Evolutionary conservation across 2,888 invertebrate species (phyloP).

Genomic region (Flexamia atlantica): DNA sequence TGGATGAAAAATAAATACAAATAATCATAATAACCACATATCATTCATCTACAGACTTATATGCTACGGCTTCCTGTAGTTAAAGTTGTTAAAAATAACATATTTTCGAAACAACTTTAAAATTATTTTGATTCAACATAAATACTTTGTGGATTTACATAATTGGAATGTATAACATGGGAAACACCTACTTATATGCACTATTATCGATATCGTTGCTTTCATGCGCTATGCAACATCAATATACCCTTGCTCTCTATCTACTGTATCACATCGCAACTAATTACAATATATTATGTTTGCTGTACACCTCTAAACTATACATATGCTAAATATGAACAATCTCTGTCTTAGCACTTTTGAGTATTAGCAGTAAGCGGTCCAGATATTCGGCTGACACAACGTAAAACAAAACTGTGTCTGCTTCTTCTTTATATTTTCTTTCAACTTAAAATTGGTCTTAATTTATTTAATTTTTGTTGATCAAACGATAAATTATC

Average conservation of each 20-base stretch:
- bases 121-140: constrained; percentile 40
- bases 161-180: constrained; percentile 54
- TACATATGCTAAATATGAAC: constrained; percentile 47
- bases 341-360: constrained; percentile 46
- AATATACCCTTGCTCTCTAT: constrained; percentile 32
- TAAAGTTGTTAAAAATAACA: constrained; percentile 24
- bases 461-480: too few species aligned
- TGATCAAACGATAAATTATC: too few species aligned
- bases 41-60: constrained; percentile 20
- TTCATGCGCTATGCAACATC: constrained; percentile 42
- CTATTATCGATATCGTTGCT: constrained; percentile 51
- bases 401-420: not conserved
- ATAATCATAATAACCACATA: constrained; percentile 45
- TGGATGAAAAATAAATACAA: constrained; percentile 57
- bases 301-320: constrained; percentile 53
- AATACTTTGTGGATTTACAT: constrained; percentile 9
- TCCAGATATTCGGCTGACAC: constrained; percentile 6
- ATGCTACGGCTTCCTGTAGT: constrained; percentile 17
- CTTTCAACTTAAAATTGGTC: not conserved
- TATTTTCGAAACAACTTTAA: constrained; percentile 41
- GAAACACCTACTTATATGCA: constrained; percentile 40
- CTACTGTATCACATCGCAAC: constrained; percentile 51
- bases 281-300: constrained; percentile 55
- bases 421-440: not conserved
- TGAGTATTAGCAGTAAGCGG: constrained; percentile 51